Evolutionary conservation across 1,140 invertebrate species (phyloP), one percentile per base, ranked within the genome.

Genomic region (Rhynchophorus ferrugineus): DNA sequence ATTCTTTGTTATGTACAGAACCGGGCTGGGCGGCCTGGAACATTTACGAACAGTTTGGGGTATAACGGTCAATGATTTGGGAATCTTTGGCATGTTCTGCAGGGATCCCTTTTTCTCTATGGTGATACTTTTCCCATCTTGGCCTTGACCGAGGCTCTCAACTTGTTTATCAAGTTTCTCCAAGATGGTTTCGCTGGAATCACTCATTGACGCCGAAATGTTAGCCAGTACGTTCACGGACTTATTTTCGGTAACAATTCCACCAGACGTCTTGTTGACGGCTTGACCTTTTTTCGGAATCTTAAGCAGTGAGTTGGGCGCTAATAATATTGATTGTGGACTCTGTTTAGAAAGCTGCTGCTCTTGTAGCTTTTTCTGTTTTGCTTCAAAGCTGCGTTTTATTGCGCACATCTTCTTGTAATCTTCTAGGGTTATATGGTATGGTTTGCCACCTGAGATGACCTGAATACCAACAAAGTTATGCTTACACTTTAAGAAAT

Each of bases 21-120:
- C 56, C 1, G 68, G 65, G 60, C 64, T 67, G 6, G 60, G 55
- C 33, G 64, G 59, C 33, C 58, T 50, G 9, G 61, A 64, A 29
- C 5, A 3, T 52, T 63, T 67, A 17, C 70, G 67, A 0, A 78
- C 68, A 11, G 75, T 78, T 61, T 86, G 83, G 0, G 82, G 82
- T 57, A 85, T 85, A 44, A 86, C 82, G 2, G 83, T 86, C 35
- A 85, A 64, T 1, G 82, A 85, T 65, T 84, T 85, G 8, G 84
- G 84, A 61, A 86, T 85, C 70, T 83, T 85, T 37, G 84, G 82
- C 70, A 86, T 69, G 51, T 59, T 53, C 54, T 64, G 59, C 13
- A 57, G 37, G 3, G 58, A 17, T 14, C 47, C 48, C 11, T 54
- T 44, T 37, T 49, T 50, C 17, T 57, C 49, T 3, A 49, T 17